Evolutionary conservation across 2,113 vertebrate genomes (phyloP), one percentile per base, ranked within the genome.

Genomic region (Columba janthina): DNA sequence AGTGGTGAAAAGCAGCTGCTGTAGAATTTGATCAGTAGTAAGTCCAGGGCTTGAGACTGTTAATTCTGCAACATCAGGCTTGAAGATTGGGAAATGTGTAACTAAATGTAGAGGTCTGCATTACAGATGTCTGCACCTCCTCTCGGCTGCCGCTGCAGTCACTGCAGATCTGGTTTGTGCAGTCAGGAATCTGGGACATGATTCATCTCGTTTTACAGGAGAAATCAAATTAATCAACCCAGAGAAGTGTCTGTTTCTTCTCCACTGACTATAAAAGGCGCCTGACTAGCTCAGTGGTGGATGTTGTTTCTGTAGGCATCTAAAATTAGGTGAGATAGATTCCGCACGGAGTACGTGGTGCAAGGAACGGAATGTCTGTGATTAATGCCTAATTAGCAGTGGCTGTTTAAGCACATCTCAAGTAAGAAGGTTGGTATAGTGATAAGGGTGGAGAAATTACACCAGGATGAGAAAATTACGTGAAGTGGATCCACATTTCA

Each of bases 191-290:
- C 83, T 86, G 48, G 90, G 89, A 40, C 84, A 46, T 92, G 91
- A 87, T 93, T 96, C 42, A 92, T 94, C 89, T 89, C 26, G 34
- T 60, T 94, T 81, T 87, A 72, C 69, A 81, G 53, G 48, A 81
- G 53, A 84, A 92, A 78, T 94, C 53, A 81, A 81, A 95, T 94
- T 87, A 94, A 92, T 93, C 93, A 96, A 85, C 42, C 51, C 73
- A 24, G 87, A n/a, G 83, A 84, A 97, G 91, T 0, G 0, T 84
- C 69, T 95, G 72, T 89, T 95, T 94, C 93, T 97, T 88, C 73
- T 95, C 21, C 15, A 14, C 50, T 95, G 94, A 86, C 96, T 96
- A 96, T 97, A 97, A 97, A 97, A 96, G 96, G 96, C 95, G 95
- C 83, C 69, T 78, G 44, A 75, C 42, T 78, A 58, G 67, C 65